A percentile compares a stretch with the other conserved stretches of the same genome.
Evolutionary conservation across 1,140 invertebrate genomes (phyloP).

Genomic region (Ips nitidus): DNA sequence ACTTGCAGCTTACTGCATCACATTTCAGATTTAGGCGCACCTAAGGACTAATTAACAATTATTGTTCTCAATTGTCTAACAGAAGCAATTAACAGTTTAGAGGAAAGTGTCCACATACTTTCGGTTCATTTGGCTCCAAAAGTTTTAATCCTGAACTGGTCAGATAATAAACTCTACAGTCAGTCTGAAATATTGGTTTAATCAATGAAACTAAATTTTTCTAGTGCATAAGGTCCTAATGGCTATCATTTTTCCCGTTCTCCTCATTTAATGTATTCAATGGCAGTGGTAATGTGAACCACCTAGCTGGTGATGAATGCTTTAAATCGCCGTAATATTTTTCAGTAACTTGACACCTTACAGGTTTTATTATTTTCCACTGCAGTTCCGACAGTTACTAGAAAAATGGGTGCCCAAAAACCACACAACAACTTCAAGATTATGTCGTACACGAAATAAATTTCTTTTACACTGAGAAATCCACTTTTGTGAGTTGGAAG

Average conservation of each 20-base stretch:
- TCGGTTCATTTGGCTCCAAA: background rate
- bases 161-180: background rate
- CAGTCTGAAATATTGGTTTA: background rate
- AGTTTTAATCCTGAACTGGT: background rate
- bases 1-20: too few species aligned
- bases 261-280: conserved; percentile 8
- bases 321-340: conserved; percentile 33
- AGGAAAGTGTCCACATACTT: background rate
- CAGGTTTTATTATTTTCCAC: conserved; percentile 34
- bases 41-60: too few species aligned
- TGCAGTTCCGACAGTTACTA: conserved; percentile 27
- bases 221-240: background rate
- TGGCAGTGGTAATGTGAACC: conserved; percentile 23
- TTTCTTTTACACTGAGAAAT: too few species aligned
- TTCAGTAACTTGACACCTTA: conserved; percentile 33
- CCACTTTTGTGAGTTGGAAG: too few species aligned
- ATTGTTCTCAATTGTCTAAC: background rate
- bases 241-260: background rate
- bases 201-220: background rate
- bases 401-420: conserved; percentile 29
- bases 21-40: too few species aligned
- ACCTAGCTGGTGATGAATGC: conserved; percentile 32
- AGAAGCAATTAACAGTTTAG: background rate
- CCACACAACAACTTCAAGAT: conserved; percentile 3
- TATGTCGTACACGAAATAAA: too few species aligned